Evolutionary conservation across 2,113 vertebrate species (phyloP), one percentile per base, ranked within the genome.

Genomic region (Hucho hucho): DNA sequence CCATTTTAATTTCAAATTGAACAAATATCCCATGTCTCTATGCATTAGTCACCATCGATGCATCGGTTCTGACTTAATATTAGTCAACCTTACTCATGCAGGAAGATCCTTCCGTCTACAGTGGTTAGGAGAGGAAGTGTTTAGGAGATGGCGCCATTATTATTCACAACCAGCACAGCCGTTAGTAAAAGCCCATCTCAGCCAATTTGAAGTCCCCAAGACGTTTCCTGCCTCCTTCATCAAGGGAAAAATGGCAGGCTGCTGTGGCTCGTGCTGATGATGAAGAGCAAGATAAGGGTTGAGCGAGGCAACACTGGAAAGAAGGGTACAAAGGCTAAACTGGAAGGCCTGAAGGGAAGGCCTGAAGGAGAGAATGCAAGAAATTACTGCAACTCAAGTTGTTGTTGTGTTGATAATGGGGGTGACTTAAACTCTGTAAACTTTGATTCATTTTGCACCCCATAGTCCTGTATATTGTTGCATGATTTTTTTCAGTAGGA

Each of bases 61-160:
- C 71, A 68, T 70, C 77, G 71, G 73, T 86, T 83, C 76, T 76
- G 74, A 66, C 79, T 86, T 78, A 76, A 81, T 29, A 73, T 87
- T 88, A 88, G 87, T 89, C 85, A 88, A 73, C 70, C 64, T 73
- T 73, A 80, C 84, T 82, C 84, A 83, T 80, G 79, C 82, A 69
- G 82, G 82, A 81, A 61, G 72, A 76, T 72, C 78, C 83, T 80
- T 84, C 77, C 75, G 76, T 86, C 81, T 53, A 75, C 84, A 80
- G 81, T 73, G 53, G 76, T 79, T 47, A 28, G 22, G 70, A 76
- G 83, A 83, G 82, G 75, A 84, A 77, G 84, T 72, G 80, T 74
- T 81, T 69, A 75, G 83, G 88, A 85, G 86, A 90, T 79, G 61
- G 78, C 79, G 69, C 87, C 81, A 88, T 89, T 87, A 86, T 81